Conservation (phyloP, 1,140 invertebrate genomes). For the Drosophila nikananu region DNA sequence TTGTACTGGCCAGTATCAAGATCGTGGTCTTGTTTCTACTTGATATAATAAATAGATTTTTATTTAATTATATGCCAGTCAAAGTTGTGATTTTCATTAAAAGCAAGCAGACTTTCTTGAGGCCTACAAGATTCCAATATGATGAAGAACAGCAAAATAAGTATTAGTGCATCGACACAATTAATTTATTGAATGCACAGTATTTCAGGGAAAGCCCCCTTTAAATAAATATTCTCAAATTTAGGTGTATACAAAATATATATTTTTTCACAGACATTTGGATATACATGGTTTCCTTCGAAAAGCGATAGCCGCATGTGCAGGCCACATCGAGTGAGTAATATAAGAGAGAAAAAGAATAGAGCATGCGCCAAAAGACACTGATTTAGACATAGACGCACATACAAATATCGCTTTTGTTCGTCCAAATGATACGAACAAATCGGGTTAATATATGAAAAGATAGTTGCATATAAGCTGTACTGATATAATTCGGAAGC, state of each 20-base stretch:
- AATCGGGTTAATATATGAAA: slow-evolving; percentile 2
- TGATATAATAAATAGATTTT: no score
- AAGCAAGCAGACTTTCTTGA: no score
- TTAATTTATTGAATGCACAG: background rate
- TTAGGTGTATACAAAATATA: slow-evolving; percentile 17
- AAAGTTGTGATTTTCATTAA: no score
- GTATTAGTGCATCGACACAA: no score
- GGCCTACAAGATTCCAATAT: no score
- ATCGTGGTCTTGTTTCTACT: no score
- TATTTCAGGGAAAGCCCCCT: background rate
- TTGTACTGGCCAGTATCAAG: no score
- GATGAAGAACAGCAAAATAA: no score
- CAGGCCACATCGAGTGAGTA: background rate
- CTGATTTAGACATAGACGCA: background rate
- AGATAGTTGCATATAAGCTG: background rate
- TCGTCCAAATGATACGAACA: background rate
- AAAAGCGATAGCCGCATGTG: background rate
- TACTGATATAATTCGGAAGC: slow-evolving; percentile 10
- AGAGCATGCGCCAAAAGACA: background rate
- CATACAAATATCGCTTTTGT: slow-evolving; percentile 3
- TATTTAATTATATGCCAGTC: no score
- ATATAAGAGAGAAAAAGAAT: background rate
- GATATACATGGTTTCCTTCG: background rate
- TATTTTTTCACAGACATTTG: slow-evolving; percentile 15
- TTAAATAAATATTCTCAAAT: background rate